These are phyloP conservation scores for Himalopsyche anomala DNA, from an alignment of 2,888 invertebrate species.

Conservation along the genomic window DNA sequence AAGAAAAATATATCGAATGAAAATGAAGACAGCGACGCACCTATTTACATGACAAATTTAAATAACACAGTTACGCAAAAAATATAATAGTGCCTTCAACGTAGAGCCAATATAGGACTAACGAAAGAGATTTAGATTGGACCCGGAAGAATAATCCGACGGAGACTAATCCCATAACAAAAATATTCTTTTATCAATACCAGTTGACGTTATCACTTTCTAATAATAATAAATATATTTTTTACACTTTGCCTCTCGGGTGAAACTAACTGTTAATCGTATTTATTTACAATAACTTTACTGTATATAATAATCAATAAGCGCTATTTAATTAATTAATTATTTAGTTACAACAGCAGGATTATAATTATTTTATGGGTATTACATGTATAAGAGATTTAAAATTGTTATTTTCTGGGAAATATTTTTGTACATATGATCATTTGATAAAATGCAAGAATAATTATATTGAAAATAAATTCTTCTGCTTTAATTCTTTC, in stretches of 20 bases:
- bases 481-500: neutral
- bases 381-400: slow-evolving; percentile 35
- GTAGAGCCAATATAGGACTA: slow-evolving; percentile 54
- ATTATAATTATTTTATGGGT: slow-evolving; percentile 39
- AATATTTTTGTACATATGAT: slow-evolving; percentile 31
- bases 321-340: slow-evolving; percentile 22
- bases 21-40: slow-evolving; percentile 45
- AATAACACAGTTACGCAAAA: slow-evolving; percentile 38
- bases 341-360: slow-evolving; percentile 13
- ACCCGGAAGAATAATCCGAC: slow-evolving; percentile 5
- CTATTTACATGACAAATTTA: slow-evolving; percentile 48
- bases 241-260: slow-evolving; percentile 40
- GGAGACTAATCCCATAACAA: slow-evolving; percentile 8
- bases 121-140: neutral
- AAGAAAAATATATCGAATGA: slow-evolving; percentile 40
- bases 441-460: neutral
- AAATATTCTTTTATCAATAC: slow-evolving; percentile 41
- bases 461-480: neutral
- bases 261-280: slow-evolving; percentile 14
- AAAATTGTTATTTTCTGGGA: slow-evolving; percentile 36
- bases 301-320: slow-evolving; percentile 37
- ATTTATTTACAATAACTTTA: slow-evolving; percentile 6
- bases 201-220: slow-evolving; percentile 24
- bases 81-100: slow-evolving; percentile 61
- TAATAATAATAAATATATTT: slow-evolving; percentile 41